phyloP scores from a whole-genome alignment of 2,797 vertebrate genomes.

The Platyrinchus mystaceus region DNA sequence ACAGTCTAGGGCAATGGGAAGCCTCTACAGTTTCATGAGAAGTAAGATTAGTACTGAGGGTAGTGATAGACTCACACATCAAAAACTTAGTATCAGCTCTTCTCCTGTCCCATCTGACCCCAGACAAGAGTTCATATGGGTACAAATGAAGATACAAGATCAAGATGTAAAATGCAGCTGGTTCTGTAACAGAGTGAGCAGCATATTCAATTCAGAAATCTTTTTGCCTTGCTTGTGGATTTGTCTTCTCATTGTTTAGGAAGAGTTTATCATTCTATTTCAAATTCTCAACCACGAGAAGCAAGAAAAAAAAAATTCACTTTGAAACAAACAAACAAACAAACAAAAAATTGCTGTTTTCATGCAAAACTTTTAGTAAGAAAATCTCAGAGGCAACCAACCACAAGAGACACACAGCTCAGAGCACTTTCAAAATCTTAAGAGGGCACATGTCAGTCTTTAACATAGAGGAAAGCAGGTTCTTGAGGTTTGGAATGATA shows the following conservation, averaged over 20 bases:
- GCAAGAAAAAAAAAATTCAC: not conserved
- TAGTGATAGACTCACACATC: not conserved
- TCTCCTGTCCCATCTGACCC: not conserved
- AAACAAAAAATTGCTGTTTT: too few species aligned
- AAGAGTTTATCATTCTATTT: not conserved
- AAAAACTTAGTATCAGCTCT: not conserved
- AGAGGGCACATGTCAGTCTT: not conserved
- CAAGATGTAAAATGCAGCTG: not conserved
- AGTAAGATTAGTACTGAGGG: not conserved
- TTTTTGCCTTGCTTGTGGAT: not conserved
- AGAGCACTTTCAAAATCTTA: not conserved
- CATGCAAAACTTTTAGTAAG: not conserved
- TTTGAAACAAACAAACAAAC: not conserved
- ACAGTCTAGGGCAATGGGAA: not conserved
- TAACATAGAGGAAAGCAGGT: not conserved
- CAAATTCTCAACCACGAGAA: not conserved
- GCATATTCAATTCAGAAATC: not conserved
- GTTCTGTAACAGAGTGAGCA: not conserved
- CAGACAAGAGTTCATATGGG: not conserved
- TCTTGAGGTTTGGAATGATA: not conserved
- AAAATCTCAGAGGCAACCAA: not conserved
- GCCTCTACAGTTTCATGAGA: not conserved
- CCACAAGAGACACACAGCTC: not conserved
- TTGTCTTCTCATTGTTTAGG: not conserved
- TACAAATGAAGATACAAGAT: not conserved